These are phyloP conservation scores for Ptychodera flava DNA, from an alignment of 35 echinoderm and acorn worm species.

Conservation along the genomic window DNA sequence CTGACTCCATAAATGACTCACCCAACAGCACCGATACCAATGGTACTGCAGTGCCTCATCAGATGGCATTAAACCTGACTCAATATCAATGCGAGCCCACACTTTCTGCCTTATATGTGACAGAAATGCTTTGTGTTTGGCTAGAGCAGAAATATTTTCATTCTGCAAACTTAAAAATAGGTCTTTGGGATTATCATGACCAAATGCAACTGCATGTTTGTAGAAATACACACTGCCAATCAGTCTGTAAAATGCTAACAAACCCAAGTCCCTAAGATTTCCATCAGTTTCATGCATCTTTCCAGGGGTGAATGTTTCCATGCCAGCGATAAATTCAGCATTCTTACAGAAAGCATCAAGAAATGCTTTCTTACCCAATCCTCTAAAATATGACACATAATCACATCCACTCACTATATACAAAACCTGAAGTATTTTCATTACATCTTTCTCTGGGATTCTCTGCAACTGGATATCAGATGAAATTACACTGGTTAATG, in stretches of 20 bases:
- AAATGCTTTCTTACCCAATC: background rate
- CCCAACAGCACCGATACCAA: no score
- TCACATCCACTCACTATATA: background rate
- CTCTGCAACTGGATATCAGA: no score
- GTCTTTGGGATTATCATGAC: no score
- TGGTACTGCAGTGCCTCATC: slow-evolving; percentile 23
- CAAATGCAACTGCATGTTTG: no score
- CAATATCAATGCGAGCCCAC: no score
- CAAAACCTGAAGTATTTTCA: background rate
- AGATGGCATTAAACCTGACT: slow-evolving; percentile 23
- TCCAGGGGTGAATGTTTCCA: no score
- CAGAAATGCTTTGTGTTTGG: background rate
- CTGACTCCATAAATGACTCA: slow-evolving; percentile 19
- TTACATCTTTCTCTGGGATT: no score
- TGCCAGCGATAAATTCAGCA: background rate
- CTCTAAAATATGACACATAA: background rate
- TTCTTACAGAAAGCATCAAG: background rate
- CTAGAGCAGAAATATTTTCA: background rate
- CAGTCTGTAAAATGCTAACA: no score
- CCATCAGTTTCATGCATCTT: background rate
- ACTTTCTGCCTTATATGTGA: background rate
- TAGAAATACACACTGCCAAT: slow-evolving; percentile 30
- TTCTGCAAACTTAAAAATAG: slow-evolving; percentile 6
- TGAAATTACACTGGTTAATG: no score
- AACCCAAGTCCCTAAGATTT: background rate